Base-by-base conservation (phyloP, 2,113 vertebrate genomes). In the Etheostoma cragini region DNA sequence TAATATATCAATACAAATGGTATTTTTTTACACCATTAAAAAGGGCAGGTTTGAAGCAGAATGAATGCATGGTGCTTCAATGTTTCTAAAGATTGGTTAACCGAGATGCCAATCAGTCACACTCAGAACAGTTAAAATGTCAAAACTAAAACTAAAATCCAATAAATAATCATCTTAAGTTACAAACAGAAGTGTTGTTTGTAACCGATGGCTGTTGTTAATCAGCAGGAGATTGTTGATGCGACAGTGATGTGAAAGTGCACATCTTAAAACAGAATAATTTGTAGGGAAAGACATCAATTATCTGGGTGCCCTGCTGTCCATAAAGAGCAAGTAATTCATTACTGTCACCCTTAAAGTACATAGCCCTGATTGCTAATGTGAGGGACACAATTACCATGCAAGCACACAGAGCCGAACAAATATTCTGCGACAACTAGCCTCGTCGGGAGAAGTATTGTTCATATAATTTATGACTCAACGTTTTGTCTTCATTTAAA, bases 301-400 rank as follows among this genome's bases (percentile, higher is more conserved):
- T 88, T 90, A 85, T 84, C 30, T 15, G 22, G 58, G 46, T 62
- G 68, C 75, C 81, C 81, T 69, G 86, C 75, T 88, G 75, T 86
- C 85, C 75, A 78, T 88, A 88, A 91, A 92, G 75, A 90, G 72
- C 74, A 89, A 75, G 77, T 50, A 60, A 89, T 91, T 89, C 87
- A 89, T 90, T 89, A 88, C 83, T 80, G 84, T 90, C 88, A 76
- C 46, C 78, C 61, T 82, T 58, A 73, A 79, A 90, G 78, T 84
- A 85, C 85, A 80, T 52, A 15, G 83, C 21, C 66, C 75, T 85
- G 79, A 89, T 89, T 87, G 82, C 66, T 87, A 81, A 84, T 88
- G 80, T 49, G 79, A 78, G 50, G 78, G 80, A 79, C 71, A 26
- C 80, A 61, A 76, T 80, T 78, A 46, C 77, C 83, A 80, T 73